phyloP scores from a whole-genome alignment of 2,888 invertebrate species.

The Ophion slaviceki region DNA sequence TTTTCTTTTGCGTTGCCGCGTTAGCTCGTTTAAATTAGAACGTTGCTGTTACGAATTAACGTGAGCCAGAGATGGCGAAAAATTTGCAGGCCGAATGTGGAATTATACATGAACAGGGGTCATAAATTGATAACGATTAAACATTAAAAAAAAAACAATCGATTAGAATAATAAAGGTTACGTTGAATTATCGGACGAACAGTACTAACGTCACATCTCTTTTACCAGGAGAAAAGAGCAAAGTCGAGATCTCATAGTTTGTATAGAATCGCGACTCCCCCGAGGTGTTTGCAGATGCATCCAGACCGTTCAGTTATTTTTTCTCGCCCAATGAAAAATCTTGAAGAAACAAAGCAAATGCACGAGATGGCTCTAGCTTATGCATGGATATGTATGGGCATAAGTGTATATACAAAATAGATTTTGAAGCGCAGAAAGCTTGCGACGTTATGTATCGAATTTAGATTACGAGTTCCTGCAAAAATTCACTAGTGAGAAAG shows the following conservation, averaged over 20 bases:
- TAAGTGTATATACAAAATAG: constrained; percentile 49
- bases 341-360: neutral
- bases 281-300: neutral
- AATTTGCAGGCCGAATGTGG: constrained; percentile 50
- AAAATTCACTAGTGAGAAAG: constrained; percentile 14
- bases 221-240: neutral
- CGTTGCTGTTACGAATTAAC: constrained; percentile 38
- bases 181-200: neutral
- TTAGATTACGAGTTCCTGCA: constrained; percentile 55
- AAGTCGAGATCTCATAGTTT: constrained; percentile 33
- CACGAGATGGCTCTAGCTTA: constrained; percentile 43
- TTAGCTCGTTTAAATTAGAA: constrained; percentile 9
- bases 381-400: constrained; percentile 48
- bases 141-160: constrained; percentile 19
- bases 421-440: constrained; percentile 47
- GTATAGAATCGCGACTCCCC: constrained; percentile 10
- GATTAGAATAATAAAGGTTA: constrained; percentile 14
- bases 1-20: constrained; percentile 21
- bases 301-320: constrained; percentile 7
- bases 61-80: constrained; percentile 14
- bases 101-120: constrained; percentile 32
- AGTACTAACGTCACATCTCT: neutral
- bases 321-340: neutral
- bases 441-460: constrained; percentile 46
- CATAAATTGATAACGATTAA: constrained; percentile 10